Conservation (phyloP, 2,797 vertebrate species). For the Acanthopagrus latus region DNA sequence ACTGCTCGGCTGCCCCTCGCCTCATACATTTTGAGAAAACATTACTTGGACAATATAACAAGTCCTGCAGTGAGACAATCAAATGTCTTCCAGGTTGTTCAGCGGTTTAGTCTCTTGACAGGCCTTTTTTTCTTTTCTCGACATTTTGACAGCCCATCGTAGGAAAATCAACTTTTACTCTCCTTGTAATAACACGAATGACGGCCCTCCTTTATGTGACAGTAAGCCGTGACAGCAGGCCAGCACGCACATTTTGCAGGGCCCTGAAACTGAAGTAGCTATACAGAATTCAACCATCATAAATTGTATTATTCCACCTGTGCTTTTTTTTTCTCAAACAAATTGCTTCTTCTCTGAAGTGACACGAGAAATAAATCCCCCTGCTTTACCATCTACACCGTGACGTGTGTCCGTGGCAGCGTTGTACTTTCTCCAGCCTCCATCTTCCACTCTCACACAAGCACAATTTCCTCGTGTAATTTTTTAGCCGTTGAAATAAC, state of each 20-base stretch:
- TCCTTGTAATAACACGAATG: background rate
- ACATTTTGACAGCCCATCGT: background rate
- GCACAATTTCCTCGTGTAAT: conserved; percentile 18
- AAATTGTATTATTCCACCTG: conserved; percentile 3
- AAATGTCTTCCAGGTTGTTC: background rate
- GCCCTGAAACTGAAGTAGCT: background rate
- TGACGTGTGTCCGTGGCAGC: conserved; percentile 1
- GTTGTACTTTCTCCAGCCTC: conserved; percentile 5
- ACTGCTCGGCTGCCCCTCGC: background rate
- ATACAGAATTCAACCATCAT: background rate
- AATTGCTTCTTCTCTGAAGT: background rate
- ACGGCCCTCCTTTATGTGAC: conserved; percentile 2
- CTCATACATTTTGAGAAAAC: background rate
- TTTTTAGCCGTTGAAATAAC: conserved; percentile 18
- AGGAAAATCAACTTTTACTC: conserved; percentile 1
- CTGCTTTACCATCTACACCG: conserved; percentile 1
- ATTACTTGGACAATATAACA: background rate
- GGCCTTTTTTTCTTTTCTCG: background rate
- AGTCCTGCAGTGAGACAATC: background rate
- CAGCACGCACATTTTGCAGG: conserved; percentile 1
- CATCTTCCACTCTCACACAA: conserved; percentile 6
- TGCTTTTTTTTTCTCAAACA: conserved; percentile 8
- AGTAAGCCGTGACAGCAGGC: too few species aligned
- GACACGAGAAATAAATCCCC: conserved; percentile 7
- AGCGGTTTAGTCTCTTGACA: background rate